These are phyloP conservation scores for Actenoides hombroni DNA, from an alignment of 2,113 vertebrate genomes.

Conservation along the genomic window DNA sequence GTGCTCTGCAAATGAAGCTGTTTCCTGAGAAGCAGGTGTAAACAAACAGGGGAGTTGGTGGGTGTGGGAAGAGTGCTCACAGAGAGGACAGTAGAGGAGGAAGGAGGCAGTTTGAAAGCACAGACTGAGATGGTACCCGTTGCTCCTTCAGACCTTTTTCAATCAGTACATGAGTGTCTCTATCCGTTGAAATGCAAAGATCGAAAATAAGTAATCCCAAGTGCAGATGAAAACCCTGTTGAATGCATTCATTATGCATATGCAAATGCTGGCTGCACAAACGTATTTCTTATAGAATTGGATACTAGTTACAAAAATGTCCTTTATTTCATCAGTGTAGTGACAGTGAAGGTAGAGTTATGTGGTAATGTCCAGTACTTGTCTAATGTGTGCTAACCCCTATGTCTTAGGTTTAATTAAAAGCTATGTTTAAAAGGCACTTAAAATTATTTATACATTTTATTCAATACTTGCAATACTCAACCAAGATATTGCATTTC, in stretches of 20 bases:
- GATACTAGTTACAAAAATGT: not conserved
- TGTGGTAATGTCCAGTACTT: not conserved
- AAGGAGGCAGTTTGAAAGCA: not conserved
- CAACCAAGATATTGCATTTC: not conserved
- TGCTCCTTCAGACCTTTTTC: not conserved
- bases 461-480: not conserved
- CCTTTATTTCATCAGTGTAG: not conserved
- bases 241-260: not conserved
- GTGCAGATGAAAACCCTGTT: not conserved
- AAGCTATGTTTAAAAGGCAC: not conserved
- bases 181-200: not conserved
- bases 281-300: not conserved
- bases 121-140: accelerated
- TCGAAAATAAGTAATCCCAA: not conserved
- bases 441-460: not conserved
- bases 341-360: not conserved
- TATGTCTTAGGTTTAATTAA: not conserved
- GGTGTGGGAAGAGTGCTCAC: not conserved
- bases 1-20: not conserved
- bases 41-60: not conserved
- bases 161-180: not conserved
- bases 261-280: not conserved
- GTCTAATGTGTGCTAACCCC: not conserved
- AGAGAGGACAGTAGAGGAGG: not conserved
- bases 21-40: not conserved